Conservation (phyloP, 2,797 vertebrate genomes). For the Notamacropus eugenii region DNA sequence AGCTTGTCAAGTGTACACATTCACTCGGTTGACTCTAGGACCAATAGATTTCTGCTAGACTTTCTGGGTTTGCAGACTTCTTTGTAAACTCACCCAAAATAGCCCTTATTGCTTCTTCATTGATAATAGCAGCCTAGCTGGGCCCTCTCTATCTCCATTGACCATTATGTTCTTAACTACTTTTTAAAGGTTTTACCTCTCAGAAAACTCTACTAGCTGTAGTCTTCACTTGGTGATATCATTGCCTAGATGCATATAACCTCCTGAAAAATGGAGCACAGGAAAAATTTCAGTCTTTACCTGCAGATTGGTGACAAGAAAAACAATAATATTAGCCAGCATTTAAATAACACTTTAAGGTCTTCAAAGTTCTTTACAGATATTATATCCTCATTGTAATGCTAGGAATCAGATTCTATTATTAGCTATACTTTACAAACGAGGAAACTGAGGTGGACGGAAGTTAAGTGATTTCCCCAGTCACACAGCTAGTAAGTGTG, state of each 20-base stretch:
- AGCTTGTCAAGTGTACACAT: not conserved
- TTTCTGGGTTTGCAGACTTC: not conserved
- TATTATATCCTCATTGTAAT: fast-evolving
- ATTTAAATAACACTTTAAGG: fast-evolving
- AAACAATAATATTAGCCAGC: not conserved
- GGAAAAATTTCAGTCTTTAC: not conserved
- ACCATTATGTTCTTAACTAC: not conserved
- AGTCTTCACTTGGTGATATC: not conserved
- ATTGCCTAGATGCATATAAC: not conserved
- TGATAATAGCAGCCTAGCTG: not conserved
- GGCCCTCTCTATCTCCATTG: not conserved
- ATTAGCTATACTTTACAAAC: not conserved
- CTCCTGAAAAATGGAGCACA: not conserved
- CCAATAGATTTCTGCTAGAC: not conserved
- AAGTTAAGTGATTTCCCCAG: not conserved
- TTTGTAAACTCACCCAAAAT: not conserved
- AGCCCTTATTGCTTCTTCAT: not conserved
- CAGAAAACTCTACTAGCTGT: not conserved
- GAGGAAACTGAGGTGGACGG: not conserved
- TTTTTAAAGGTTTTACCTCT: not conserved
- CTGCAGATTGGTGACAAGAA: not conserved
- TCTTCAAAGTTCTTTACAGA: fast-evolving
- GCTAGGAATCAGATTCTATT: not conserved
- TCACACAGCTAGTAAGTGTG: not conserved
- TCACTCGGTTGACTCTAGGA: not conserved